Percentiles rank a stretch among this genome's conserved stretches.
Evolutionary conservation across 2,113 vertebrate genomes (phyloP).

Genomic region (Dicaeum eximium): DNA sequence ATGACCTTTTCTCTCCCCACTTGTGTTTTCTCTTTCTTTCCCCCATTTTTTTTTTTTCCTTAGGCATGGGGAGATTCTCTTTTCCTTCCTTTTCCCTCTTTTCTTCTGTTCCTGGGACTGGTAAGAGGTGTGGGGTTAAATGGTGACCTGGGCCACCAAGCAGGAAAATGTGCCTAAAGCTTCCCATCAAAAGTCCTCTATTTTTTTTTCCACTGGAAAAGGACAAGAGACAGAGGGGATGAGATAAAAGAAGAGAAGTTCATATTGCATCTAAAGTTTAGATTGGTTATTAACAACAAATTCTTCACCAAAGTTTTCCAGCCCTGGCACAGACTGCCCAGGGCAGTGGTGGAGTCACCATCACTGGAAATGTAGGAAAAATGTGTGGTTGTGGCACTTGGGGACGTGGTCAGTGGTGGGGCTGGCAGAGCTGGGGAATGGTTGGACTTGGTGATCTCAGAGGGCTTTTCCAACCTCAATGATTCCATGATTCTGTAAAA

Average conservation of each 20-base stretch:
- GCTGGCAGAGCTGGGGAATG: background rate
- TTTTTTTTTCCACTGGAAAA: background rate
- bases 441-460: background rate
- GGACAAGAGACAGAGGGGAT: background rate
- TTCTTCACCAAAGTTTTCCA: background rate
- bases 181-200: background rate
- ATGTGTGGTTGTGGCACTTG: accelerated
- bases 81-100: background rate
- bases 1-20: background rate
- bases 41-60: background rate
- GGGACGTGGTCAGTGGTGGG: background rate
- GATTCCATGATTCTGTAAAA: background rate
- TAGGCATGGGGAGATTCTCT: background rate
- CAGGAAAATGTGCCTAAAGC: background rate
- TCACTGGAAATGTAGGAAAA: background rate
- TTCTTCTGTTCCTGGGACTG: background rate
- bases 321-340: background rate
- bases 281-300: background rate
- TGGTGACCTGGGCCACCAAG: background rate
- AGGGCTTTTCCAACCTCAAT: background rate
- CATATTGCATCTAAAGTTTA: background rate
- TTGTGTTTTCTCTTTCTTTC: background rate
- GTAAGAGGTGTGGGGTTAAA: background rate
- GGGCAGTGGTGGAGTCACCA: background rate
- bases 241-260: background rate